Percentiles rank a stretch among this genome's conserved stretches.
Evolutionary conservation across 2,113 vertebrate genomes (phyloP).

Genomic region (Tachysurus vachellii): DNA sequence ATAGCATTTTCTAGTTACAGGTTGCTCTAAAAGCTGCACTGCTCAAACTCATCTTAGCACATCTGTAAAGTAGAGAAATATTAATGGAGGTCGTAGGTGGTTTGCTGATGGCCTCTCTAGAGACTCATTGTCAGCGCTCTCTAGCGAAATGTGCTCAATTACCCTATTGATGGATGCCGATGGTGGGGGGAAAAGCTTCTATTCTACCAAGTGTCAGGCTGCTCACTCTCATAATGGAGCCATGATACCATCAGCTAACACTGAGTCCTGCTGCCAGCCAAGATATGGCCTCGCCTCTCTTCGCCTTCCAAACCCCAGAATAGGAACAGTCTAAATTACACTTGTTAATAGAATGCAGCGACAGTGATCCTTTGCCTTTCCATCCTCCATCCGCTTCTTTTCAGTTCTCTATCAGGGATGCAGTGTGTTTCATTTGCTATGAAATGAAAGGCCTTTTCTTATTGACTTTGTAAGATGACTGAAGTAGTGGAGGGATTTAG

Average conservation of each 20-base stretch:
- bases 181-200: slow-evolving; percentile 3
- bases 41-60: neutral
- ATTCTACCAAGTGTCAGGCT: slow-evolving; percentile 45
- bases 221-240: slow-evolving; percentile 53
- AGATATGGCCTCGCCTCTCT: slow-evolving; percentile 38
- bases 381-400: slow-evolving; percentile 25
- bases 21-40: neutral
- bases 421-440: slow-evolving; percentile 62
- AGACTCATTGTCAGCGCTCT: slow-evolving; percentile 45
- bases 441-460: slow-evolving; percentile 60
- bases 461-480: slow-evolving; percentile 50
- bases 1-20: slow-evolving; percentile 19
- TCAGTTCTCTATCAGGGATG: slow-evolving; percentile 49
- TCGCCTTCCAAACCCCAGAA: slow-evolving; percentile 55
- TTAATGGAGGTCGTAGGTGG: slow-evolving; percentile 39
- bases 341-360: slow-evolving; percentile 68
- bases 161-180: slow-evolving; percentile 42
- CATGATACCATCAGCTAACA: slow-evolving; percentile 55
- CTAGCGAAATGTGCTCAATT: slow-evolving; percentile 29
- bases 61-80: slow-evolving; percentile 31
- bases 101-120: slow-evolving; percentile 39
- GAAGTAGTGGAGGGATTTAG: slow-evolving; percentile 28
- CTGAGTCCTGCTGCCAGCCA: slow-evolving; percentile 40
- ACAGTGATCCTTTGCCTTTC: slow-evolving; percentile 39
- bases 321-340: slow-evolving; percentile 72